Evolutionary conservation across 2,113 vertebrate genomes (phyloP).

Genomic region (Chascanopsetta lugubris): DNA sequence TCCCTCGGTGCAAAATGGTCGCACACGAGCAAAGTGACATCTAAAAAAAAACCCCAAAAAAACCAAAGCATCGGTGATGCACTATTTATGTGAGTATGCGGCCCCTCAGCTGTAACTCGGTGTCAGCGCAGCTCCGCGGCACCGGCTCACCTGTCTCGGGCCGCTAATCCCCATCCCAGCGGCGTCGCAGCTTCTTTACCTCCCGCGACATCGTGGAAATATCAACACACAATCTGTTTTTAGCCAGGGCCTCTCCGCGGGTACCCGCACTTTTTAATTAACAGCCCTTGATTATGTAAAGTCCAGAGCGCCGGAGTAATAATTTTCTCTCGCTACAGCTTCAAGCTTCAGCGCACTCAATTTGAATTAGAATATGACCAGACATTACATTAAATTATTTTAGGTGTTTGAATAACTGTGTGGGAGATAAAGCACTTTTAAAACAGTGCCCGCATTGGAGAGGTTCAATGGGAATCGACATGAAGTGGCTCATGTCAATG

Average conservation of each 20-base stretch:
- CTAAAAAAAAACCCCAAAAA: constrained; percentile 22
- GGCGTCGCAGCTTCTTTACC: not conserved
- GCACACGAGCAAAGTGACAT: constrained; percentile 47
- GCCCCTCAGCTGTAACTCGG: constrained; percentile 2
- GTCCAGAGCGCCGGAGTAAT: not conserved
- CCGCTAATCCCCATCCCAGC: not conserved
- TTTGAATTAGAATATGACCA: not conserved
- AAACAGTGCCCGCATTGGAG: not conserved
- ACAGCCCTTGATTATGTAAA: not conserved
- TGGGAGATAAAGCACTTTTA: not conserved
- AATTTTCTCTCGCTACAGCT: not conserved
- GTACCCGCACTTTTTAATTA: constrained; percentile 1
- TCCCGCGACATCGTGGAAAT: not conserved
- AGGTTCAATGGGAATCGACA: not conserved
- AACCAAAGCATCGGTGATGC: constrained; percentile 28
- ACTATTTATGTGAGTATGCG: constrained; percentile 28
- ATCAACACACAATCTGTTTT: constrained; percentile 22
- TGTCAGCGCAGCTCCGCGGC: constrained; percentile 1
- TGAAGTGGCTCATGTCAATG: not conserved
- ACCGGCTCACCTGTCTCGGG: constrained; percentile 6
- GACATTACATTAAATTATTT: not conserved
- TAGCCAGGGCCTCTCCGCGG: not conserved
- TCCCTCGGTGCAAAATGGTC: constrained; percentile 56
- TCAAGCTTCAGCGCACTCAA: not conserved
- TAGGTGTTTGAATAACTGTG: not conserved